These are phyloP conservation scores for Oncorhynchus tshawytscha DNA, from an alignment of 2,113 vertebrate species.

Conservation along the genomic window DNA sequence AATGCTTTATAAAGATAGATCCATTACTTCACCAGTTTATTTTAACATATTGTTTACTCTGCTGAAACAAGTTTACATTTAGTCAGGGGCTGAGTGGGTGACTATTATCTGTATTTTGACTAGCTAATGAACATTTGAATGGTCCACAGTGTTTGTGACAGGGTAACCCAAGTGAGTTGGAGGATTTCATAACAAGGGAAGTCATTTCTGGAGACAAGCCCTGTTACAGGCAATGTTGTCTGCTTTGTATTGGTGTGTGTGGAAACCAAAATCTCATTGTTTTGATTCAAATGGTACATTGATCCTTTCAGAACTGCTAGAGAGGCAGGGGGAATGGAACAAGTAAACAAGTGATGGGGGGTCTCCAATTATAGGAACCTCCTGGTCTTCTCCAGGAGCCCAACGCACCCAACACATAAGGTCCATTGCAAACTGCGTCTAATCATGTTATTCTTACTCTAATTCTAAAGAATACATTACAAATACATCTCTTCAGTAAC, in stretches of 20 bases:
- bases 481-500: no score
- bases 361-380: no score
- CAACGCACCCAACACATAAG: no score
- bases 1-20: slow-evolving; percentile 40
- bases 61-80: slow-evolving; percentile 47
- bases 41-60: slow-evolving; percentile 52
- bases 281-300: slow-evolving; percentile 9
- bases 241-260: slow-evolving; percentile 22
- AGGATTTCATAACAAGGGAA: slow-evolving; percentile 17
- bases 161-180: slow-evolving; percentile 42
- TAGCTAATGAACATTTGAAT: slow-evolving; percentile 63
- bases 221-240: background rate
- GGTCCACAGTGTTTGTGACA: slow-evolving; percentile 49
- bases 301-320: background rate
- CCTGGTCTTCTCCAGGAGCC: no score
- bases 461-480: no score
- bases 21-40: slow-evolving; percentile 39
- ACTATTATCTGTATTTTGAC: slow-evolving; percentile 63
- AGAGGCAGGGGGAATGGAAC: background rate
- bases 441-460: no score
- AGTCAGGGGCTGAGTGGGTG: slow-evolving; percentile 31
- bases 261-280: slow-evolving; percentile 24
- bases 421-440: no score
- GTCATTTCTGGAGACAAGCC: slow-evolving; percentile 22
- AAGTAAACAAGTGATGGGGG: background rate